These are phyloP conservation scores for Hyppa rectilinea DNA, from an alignment of 2,888 invertebrate genomes.

Conservation along the genomic window DNA sequence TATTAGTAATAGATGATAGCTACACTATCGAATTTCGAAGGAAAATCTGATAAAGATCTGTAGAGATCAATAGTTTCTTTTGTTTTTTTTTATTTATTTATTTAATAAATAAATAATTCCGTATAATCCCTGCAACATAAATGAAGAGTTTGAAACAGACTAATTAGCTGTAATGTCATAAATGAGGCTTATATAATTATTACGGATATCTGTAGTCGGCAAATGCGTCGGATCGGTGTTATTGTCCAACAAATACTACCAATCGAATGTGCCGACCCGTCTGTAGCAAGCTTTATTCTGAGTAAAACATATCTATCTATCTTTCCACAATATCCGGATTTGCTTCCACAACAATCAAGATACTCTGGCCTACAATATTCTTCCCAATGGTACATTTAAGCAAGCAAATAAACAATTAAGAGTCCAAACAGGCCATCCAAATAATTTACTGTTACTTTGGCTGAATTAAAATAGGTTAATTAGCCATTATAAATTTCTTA, in stretches of 20 bases:
- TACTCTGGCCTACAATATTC: slow-evolving; percentile 31
- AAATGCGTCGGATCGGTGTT: background rate
- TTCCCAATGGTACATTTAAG: slow-evolving; percentile 42
- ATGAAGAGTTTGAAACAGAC: too few relatives aligned
- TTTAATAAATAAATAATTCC: too few relatives aligned
- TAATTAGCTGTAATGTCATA: too few relatives aligned
- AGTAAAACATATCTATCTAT: slow-evolving; percentile 9
- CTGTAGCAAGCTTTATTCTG: background rate
- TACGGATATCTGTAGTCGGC: background rate
- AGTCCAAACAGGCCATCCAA: slow-evolving; percentile 60
- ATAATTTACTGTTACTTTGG: slow-evolving; percentile 62
- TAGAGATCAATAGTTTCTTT: too few relatives aligned
- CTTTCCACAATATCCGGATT: background rate
- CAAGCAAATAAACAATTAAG: slow-evolving; percentile 65
- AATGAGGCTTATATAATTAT: too few relatives aligned
- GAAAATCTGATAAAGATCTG: too few relatives aligned
- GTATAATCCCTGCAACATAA: too few relatives aligned
- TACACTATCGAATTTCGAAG: too few relatives aligned
- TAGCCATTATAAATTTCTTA: slow-evolving; percentile 64
- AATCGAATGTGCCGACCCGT: background rate
- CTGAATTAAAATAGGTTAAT: slow-evolving; percentile 68
- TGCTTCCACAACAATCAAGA: slow-evolving; percentile 22
- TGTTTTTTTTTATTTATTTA: too few relatives aligned
- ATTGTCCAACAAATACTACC: background rate
- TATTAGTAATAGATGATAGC: too few relatives aligned